These are phyloP conservation scores for Azemiops feae DNA, from an alignment of 2,113 vertebrate genomes.

Conservation along the genomic window DNA sequence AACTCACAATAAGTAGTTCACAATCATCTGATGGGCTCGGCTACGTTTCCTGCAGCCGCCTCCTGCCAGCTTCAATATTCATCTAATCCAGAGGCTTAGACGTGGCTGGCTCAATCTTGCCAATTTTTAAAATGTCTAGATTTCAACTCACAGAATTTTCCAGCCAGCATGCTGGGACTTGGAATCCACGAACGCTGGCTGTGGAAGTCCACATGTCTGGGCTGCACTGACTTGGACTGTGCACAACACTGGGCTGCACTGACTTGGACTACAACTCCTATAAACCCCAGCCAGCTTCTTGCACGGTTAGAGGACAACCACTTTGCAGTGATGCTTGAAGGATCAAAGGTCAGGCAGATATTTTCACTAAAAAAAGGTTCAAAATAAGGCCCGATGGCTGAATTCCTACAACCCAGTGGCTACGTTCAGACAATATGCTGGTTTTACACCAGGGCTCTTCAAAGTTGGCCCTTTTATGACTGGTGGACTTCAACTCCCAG, in stretches of 20 bases:
- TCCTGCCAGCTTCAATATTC: neutral
- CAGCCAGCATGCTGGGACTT: neutral
- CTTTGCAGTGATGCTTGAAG: neutral
- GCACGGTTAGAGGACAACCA: neutral
- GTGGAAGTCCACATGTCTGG: neutral
- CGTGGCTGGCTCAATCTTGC: accelerated
- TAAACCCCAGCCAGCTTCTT: neutral
- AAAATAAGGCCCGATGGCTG: neutral
- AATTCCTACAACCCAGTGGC: neutral
- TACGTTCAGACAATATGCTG: neutral
- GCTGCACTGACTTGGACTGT: neutral
- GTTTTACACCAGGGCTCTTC: neutral
- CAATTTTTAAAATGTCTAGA: neutral
- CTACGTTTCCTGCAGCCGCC: neutral
- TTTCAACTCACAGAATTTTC: neutral
- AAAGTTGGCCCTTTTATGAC: no score
- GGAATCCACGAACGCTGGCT: neutral
- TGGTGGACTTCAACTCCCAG: no score
- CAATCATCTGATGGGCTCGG: neutral
- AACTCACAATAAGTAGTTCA: neutral
- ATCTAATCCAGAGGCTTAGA: neutral
- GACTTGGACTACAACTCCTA: neutral
- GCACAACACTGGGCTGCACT: neutral
- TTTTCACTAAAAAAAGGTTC: neutral
- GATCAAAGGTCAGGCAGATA: neutral